Conservation (phyloP, 2,797 vertebrate genomes). For the Mormyrops attenuatus region DNA sequence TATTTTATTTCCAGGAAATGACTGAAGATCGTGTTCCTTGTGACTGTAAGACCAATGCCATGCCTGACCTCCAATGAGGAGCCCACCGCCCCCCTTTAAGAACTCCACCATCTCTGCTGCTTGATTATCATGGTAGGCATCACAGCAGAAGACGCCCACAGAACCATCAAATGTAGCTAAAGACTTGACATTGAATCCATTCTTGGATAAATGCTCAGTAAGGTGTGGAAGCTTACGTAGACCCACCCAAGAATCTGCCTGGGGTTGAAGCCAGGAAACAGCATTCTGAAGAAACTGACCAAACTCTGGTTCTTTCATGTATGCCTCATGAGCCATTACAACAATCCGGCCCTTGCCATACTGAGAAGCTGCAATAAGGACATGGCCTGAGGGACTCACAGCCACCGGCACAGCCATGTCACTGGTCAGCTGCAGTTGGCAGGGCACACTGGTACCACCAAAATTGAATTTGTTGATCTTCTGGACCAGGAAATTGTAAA, state of each 20-base stretch:
- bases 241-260: slow-evolving; percentile 39
- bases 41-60: slow-evolving; percentile 54
- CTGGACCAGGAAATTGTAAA: slow-evolving; percentile 49
- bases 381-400: slow-evolving; percentile 52
- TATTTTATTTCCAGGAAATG: slow-evolving; percentile 62
- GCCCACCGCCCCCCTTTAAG: slow-evolving; percentile 50
- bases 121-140: slow-evolving; percentile 42
- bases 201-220: slow-evolving; percentile 39
- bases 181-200: slow-evolving; percentile 36
- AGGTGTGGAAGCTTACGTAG: slow-evolving; percentile 44
- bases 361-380: slow-evolving; percentile 48
- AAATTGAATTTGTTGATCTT: slow-evolving; percentile 51
- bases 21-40: slow-evolving; percentile 47
- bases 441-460: slow-evolving; percentile 46
- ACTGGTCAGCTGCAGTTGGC: slow-evolving; percentile 56
- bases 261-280: slow-evolving; percentile 52
- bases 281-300: slow-evolving; percentile 56
- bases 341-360: slow-evolving; percentile 58
- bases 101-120: slow-evolving; percentile 48
- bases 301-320: slow-evolving; percentile 49
- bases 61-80: slow-evolving; percentile 60
- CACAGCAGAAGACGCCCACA: slow-evolving; percentile 52
- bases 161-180: slow-evolving; percentile 34
- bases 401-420: slow-evolving; percentile 56
- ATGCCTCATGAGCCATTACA: slow-evolving; percentile 52